Conservation (phyloP, 2,113 vertebrate species). For the Vombatus ursinus region DNA sequence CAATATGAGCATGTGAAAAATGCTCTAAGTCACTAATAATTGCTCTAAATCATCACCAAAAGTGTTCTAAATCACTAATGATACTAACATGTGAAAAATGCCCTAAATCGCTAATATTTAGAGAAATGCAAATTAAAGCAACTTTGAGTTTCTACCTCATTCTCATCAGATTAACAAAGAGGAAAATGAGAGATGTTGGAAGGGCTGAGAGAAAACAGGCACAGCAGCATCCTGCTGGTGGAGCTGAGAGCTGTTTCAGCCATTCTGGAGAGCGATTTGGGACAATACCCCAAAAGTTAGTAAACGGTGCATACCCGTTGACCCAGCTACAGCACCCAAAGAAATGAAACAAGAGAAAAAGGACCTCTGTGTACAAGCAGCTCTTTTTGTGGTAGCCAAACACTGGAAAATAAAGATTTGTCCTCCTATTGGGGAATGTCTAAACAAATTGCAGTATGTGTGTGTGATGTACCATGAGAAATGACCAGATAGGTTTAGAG, state of each 20-base stretch:
- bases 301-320: not conserved
- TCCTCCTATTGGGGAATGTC: not conserved
- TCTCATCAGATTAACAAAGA: not conserved
- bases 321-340: not conserved
- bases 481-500: not conserved
- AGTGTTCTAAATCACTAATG: no score
- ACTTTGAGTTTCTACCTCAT: not conserved
- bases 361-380: not conserved
- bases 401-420: not conserved
- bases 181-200: not conserved
- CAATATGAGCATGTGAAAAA: not conserved
- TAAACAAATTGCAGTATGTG: not conserved
- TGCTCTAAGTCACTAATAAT: not conserved
- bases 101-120: not conserved
- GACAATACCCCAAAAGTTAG: not conserved
- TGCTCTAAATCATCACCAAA: no score
- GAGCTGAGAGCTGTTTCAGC: not conserved
- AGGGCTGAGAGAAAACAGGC: not conserved
- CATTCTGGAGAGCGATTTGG: not conserved
- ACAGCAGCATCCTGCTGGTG: not conserved
- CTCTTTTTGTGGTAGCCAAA: not conserved
- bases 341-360: not conserved
- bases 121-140: not conserved
- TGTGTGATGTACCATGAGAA: not conserved
- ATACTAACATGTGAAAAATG: not conserved